These are phyloP conservation scores for Tetramorium bicarinatum DNA, from an alignment of 2,888 invertebrate species.

Conservation along the genomic window DNA sequence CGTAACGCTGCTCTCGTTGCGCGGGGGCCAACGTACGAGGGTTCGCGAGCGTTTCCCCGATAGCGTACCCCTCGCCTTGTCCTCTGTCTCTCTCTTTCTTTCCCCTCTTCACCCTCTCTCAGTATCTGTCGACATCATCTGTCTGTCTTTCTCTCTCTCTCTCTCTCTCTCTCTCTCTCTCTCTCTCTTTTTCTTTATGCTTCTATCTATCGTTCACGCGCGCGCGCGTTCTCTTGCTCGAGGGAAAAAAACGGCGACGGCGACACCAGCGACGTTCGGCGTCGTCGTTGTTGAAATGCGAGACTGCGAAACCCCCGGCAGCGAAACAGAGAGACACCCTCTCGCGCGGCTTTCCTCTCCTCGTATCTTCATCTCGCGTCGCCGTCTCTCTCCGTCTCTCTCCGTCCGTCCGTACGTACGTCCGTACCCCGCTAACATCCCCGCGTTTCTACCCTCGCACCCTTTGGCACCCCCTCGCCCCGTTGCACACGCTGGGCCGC, in stretches of 20 bases:
- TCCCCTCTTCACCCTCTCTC: constrained; percentile 7
- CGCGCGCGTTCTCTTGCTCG: constrained; percentile 48
- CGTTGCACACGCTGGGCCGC: constrained; percentile 65
- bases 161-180: not conserved
- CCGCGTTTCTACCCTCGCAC: constrained; percentile 25
- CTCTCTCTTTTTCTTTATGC: not conserved
- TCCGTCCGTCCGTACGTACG: not conserved
- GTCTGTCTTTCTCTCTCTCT: not conserved
- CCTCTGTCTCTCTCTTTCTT: constrained; percentile 10
- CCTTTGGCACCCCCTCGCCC: constrained; percentile 32
- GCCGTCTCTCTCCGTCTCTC: constrained; percentile 33
- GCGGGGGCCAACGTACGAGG: constrained; percentile 48
- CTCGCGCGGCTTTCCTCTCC: constrained; percentile 42
- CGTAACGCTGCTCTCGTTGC: constrained; percentile 46
- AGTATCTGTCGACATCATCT: not conserved
- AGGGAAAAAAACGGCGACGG: constrained; percentile 64
- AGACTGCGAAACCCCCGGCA: constrained; percentile 73
- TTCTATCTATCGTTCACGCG: constrained; percentile 34
- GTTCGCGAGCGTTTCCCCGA: constrained; percentile 26
- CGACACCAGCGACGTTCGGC: constrained; percentile 60
- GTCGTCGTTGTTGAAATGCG: constrained; percentile 73
- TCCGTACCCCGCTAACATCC: constrained; percentile 26
- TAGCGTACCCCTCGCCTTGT: not conserved
- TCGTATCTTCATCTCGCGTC: constrained; percentile 54
- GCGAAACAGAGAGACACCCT: constrained; percentile 71